Base-by-base conservation (phyloP, 2,113 vertebrate genomes). In the Hippolais icterina region DNA sequence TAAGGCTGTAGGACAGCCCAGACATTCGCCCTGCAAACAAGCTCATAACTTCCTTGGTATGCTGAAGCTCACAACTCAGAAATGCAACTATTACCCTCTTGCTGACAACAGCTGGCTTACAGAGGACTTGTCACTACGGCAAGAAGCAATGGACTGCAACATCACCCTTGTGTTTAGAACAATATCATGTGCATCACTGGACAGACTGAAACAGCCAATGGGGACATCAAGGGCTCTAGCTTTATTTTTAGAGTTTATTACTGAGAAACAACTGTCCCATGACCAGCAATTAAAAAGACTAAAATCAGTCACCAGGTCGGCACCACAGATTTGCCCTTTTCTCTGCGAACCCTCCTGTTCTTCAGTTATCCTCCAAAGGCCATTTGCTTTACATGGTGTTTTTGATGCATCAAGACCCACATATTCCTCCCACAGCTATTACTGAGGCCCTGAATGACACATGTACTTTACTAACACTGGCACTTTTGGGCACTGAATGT, bases 181-280 rank as follows among this genome's bases (percentile, higher is more conserved):
- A 90, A 91, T 42, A 61, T 23, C 2, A 7, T 15, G 29, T 82
- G 35, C 17, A 70, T 75, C 47, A 63, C 31, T 2, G 7, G 39
- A 76, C 57, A 90, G 66, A 64, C 15, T 47, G 49, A 93, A 92
- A 61, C 15, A 44, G 41, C 24, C 76, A 80, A 33, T 3, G 44
- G 31, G 10, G 12, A 44, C 53, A 41, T 47, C 37, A 68, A 56
- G 28, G 28, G 47, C 90, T 71, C 81, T 37, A 78, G 47, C 31
- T 83, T 90, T 87, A 88, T 88, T 96, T 94, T 94, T 75, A 71
- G 41, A 91, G 28, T 68, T 90, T 56, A 90, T 28, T 81, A 23
- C 33, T 78, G 21, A 93, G 52, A 83, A 93, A 83, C 20, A 81
- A 86, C 15, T 75, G 75, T 49, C 56, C 47, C 37, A 66, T 5